Evolutionary conservation across 2,797 vertebrate genomes (phyloP).

Genomic region (Chelidonichthys spinosus): DNA sequence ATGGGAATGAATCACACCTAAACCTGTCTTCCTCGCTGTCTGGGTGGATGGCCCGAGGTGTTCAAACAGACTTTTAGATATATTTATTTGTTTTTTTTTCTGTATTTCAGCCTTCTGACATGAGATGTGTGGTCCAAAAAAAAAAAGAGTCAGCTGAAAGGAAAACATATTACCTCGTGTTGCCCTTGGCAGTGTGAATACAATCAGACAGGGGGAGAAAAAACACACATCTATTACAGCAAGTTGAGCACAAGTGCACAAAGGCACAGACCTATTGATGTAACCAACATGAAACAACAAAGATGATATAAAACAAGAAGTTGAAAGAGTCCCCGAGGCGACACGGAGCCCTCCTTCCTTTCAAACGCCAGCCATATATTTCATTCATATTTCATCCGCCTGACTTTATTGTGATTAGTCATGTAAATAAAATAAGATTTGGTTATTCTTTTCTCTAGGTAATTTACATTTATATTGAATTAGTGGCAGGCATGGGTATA

Average conservation of each 20-base stretch:
- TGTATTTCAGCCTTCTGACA: constrained; percentile 59
- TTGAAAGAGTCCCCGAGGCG: constrained; percentile 71
- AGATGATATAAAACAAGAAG: constrained; percentile 71
- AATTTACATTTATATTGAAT: constrained; percentile 91
- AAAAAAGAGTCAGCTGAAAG: constrained; percentile 43
- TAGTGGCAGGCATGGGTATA: constrained; percentile 78
- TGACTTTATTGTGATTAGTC: constrained; percentile 86
- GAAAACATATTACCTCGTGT: constrained; percentile 70
- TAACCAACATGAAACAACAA: constrained; percentile 69
- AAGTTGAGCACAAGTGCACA: constrained; percentile 64
- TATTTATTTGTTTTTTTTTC: constrained; percentile 11
- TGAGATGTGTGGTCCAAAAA: constrained; percentile 46
- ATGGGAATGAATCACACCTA: constrained; percentile 64
- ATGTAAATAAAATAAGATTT: constrained; percentile 89
- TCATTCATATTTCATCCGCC: constrained; percentile 84
- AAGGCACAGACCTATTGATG: constrained; percentile 68
- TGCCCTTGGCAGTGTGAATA: constrained; percentile 72
- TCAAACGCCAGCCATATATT: constrained; percentile 70
- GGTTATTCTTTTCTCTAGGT: constrained; percentile 84
- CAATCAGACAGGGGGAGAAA: constrained; percentile 54
- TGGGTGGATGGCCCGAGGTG: constrained; percentile 60
- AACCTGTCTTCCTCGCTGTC: constrained; percentile 48
- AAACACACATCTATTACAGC: constrained; percentile 67
- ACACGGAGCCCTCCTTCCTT: constrained; percentile 35
- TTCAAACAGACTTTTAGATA: constrained; percentile 33